Conservation (phyloP, 2,113 vertebrate species). For the Eclectus roratus region DNA sequence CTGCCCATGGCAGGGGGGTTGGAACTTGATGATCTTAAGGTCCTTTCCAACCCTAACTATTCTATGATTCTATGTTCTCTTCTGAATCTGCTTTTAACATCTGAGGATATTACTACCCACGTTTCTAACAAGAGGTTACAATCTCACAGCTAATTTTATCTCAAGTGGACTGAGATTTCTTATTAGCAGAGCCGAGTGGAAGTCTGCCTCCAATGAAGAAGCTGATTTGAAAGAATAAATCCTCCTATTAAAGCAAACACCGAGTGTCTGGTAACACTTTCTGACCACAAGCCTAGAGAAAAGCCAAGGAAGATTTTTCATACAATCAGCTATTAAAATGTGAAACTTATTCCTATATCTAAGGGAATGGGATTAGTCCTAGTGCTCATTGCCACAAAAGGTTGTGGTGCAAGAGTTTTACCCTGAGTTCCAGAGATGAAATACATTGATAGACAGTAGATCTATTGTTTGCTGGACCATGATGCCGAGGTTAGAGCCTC, state of each 20-base stretch:
- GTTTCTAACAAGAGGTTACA: background rate
- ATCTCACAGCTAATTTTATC: constrained; percentile 25
- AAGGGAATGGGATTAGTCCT: background rate
- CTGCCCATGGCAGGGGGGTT: too few species aligned
- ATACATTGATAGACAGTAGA: background rate
- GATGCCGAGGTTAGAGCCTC: background rate
- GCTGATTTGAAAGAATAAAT: background rate
- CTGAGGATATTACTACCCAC: background rate
- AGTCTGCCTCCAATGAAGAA: background rate
- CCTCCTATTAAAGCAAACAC: background rate
- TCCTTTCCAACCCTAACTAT: too few species aligned
- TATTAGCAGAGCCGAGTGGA: background rate
- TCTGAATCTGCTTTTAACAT: background rate
- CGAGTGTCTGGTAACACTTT: background rate
- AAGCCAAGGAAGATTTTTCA: background rate
- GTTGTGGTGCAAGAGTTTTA: background rate
- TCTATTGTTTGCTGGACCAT: background rate
- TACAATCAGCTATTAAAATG: background rate
- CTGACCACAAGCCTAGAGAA: background rate
- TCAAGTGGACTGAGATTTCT: background rate
- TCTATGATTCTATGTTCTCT: background rate
- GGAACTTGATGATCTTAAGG: too few species aligned
- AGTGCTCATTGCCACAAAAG: background rate
- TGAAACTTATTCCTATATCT: background rate
- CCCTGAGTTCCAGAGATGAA: background rate